A percentile compares a stretch with the other conserved stretches of the same genome.
phyloP scores from a whole-genome alignment of 1,140 invertebrate genomes.

The Lucilia cuprina region DNA sequence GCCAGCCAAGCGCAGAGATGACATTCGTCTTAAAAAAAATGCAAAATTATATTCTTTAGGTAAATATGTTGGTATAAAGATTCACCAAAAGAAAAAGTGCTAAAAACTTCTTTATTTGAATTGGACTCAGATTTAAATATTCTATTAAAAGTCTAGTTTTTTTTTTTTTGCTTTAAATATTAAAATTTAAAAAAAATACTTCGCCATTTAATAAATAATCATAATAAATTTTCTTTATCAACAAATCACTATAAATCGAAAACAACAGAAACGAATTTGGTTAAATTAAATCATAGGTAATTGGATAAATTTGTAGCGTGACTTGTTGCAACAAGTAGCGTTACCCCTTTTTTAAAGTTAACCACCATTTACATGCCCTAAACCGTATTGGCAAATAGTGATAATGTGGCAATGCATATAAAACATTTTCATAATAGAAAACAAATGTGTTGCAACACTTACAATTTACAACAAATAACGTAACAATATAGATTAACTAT shows the following conservation, averaged over 20 bases:
- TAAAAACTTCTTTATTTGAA: too few species aligned
- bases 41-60: background rate
- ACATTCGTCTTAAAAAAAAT: background rate
- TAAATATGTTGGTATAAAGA: too few species aligned
- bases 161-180: too few species aligned
- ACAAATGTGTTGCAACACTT: background rate
- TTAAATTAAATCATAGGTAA: background rate
- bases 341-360: background rate
- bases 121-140: too few species aligned
- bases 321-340: slow-evolving; percentile 19
- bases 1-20: slow-evolving; percentile 10
- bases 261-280: background rate
- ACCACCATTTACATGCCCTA: background rate
- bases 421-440: background rate
- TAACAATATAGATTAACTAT: background rate
- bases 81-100: too few species aligned
- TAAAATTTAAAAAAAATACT: background rate
- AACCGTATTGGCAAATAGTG: background rate
- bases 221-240: background rate
- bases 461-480: background rate
- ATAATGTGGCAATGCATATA: slow-evolving; percentile 29
- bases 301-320: background rate
- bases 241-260: background rate
- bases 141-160: too few species aligned
- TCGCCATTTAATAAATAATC: background rate